phyloP scores from a whole-genome alignment of 1,140 invertebrate genomes.

The Procambarus virginalis region DNA sequence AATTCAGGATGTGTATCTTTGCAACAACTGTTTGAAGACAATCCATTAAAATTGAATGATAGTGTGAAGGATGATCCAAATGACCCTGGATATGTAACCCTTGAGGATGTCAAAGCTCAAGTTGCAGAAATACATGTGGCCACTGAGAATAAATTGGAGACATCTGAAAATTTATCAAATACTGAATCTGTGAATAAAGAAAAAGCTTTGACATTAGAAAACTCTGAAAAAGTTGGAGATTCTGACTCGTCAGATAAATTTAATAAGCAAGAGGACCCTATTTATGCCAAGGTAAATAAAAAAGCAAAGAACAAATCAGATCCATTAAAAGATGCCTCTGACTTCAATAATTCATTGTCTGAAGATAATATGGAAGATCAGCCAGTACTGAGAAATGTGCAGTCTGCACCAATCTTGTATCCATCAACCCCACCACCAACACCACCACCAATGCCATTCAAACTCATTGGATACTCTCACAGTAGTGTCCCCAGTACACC shows the following conservation, averaged over 20 bases:
- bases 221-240: not conserved
- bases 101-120: not conserved
- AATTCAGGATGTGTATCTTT: not conserved
- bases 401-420: constrained; percentile 3
- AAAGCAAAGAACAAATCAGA: not conserved
- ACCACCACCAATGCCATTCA: not conserved
- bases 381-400: not conserved
- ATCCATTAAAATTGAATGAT: not conserved
- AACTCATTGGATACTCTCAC: not conserved
- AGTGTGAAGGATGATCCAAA: not conserved
- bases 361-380: not conserved
- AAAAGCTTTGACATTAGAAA: not conserved
- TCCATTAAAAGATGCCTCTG: not conserved
- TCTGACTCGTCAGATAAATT: not conserved
- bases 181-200: not conserved
- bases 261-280: not conserved
- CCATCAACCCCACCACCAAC: not conserved
- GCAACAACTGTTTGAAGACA: not conserved
- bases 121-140: not conserved
- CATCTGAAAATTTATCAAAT: not conserved
- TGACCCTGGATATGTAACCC: not conserved
- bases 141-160: not conserved
- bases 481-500: constrained; percentile 61
- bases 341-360: not conserved
- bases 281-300: not conserved